Percentiles rank a stretch among this genome's conserved stretches.
Conservation (phyloP, 2,113 vertebrate species). For the Heterochromis multidens region DNA sequence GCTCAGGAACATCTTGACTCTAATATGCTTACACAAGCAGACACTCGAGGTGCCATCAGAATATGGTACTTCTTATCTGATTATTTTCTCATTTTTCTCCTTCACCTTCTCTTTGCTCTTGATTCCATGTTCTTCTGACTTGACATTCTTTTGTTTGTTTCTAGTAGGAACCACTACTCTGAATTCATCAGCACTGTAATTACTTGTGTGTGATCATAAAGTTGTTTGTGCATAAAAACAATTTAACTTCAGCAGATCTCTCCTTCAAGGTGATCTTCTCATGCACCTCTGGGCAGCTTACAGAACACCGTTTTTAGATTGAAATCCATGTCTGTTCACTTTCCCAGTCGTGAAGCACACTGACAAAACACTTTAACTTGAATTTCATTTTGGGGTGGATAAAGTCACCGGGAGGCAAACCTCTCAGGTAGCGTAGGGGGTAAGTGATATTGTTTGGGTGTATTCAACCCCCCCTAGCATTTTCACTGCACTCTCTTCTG, state of each 20-base stretch:
- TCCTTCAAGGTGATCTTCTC: neutral
- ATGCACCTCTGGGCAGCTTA: neutral
- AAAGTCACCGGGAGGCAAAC: neutral
- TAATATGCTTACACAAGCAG: neutral
- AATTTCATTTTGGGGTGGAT: too few relatives aligned
- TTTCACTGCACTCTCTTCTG: neutral
- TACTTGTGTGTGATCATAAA: too few relatives aligned
- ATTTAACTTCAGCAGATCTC: neutral
- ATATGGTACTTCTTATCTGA: neutral
- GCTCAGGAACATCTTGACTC: neutral
- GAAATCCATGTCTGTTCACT: neutral
- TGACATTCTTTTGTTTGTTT: neutral
- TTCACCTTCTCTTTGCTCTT: neutral
- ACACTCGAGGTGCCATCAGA: neutral
- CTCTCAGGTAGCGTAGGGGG: neutral
- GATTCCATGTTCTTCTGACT: neutral
- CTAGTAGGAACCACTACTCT: neutral
- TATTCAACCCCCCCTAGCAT: too few relatives aligned
- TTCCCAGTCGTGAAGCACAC: fast-evolving
- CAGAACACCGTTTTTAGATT: neutral
- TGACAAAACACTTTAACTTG: neutral
- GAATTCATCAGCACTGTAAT: neutral
- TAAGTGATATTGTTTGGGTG: too few relatives aligned
- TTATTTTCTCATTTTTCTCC: neutral
- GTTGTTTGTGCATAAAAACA: neutral